Evolutionary conservation across 1,140 invertebrate genomes (phyloP).

Genomic region (Drosophila lacertosa): DNA sequence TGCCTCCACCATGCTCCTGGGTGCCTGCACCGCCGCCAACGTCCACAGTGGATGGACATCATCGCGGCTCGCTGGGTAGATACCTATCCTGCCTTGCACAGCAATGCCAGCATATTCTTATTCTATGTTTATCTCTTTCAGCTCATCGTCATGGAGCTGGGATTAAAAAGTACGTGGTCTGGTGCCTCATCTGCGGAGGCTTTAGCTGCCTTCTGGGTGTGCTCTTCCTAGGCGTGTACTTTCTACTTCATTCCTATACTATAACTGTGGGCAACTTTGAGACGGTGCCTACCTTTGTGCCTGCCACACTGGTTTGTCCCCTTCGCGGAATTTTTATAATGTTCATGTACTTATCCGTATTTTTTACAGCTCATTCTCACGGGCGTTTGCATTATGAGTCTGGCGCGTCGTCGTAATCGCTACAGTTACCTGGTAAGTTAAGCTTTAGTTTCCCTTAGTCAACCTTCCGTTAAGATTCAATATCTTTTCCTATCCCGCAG

Average conservation of each 20-base stretch:
- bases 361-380: constrained; percentile 90
- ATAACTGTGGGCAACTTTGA: constrained; percentile 92
- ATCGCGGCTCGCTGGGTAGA: constrained; percentile 57
- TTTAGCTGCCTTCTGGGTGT: constrained; percentile 89
- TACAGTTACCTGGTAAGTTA: constrained; percentile 93
- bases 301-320: constrained; percentile 89
- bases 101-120: neutral
- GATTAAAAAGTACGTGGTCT: constrained; percentile 89
- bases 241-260: constrained; percentile 90
- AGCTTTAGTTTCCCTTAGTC: neutral
- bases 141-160: constrained; percentile 82
- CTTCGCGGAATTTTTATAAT: constrained; percentile 26
- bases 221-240: constrained; percentile 90
- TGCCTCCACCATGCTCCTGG: constrained; percentile 84
- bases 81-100: too few relatives aligned
- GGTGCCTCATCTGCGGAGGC: constrained; percentile 90
- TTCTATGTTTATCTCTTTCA: constrained; percentile 13
- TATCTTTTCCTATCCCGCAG: constrained; percentile 81
- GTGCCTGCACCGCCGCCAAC: constrained; percentile 79
- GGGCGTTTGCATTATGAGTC: constrained; percentile 92
- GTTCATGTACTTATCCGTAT: neutral
- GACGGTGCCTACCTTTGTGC: constrained; percentile 93
- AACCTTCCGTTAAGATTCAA: neutral
- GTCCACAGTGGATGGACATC: constrained; percentile 56
- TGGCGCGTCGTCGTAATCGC: constrained; percentile 92